Evolutionary conservation across 2,797 vertebrate genomes (phyloP).

Genomic region (Pangasius mekongensis): DNA sequence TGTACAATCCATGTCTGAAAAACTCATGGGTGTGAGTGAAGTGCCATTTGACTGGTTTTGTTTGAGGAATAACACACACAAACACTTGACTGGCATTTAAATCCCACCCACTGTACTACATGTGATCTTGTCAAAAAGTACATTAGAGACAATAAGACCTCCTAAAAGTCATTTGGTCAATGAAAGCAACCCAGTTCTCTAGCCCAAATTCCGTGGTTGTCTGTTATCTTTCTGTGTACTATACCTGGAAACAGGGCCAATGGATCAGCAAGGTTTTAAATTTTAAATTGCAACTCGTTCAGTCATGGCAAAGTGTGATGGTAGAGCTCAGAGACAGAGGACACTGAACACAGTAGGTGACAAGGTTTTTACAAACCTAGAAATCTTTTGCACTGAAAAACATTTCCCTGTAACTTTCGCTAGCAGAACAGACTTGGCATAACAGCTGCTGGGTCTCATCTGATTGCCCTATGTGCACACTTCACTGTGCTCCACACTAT

Average conservation of each 20-base stretch:
- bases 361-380: not conserved
- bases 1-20: not conserved
- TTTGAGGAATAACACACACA: not conserved
- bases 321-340: not conserved
- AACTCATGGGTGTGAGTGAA: not conserved
- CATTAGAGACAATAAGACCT: not conserved
- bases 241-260: not conserved
- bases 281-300: not conserved
- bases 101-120: not conserved
- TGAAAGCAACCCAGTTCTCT: not conserved
- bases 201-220: not conserved
- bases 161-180: not conserved
- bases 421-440: not conserved
- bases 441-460: slow-evolving; percentile 51
- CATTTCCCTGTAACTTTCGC: not conserved
- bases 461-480: slow-evolving; percentile 27
- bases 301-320: not conserved
- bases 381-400: not conserved
- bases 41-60: not conserved
- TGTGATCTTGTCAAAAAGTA: not conserved
- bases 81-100: not conserved
- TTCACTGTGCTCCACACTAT: slow-evolving; percentile 28
- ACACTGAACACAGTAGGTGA: not conserved
- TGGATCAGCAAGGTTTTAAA: not conserved
- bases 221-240: not conserved